A percentile compares a stretch with the other conserved stretches of the same genome.
Evolutionary conservation across 2,888 invertebrate species (phyloP).

Genomic region (Monoplex corrugatus): DNA sequence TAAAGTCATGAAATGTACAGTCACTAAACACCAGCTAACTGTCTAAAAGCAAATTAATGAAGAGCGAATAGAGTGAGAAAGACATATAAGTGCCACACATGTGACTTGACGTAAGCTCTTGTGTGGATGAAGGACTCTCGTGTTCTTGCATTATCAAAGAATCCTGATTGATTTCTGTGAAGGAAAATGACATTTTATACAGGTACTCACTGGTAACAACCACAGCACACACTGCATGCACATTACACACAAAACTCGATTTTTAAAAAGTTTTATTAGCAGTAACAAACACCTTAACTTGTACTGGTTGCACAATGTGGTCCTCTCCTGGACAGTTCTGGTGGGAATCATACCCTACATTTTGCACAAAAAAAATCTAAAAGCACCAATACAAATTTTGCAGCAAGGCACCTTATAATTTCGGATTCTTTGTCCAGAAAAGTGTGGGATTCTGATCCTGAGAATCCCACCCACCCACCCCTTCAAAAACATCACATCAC

Average conservation of each 20-base stretch:
- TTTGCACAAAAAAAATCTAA: background rate
- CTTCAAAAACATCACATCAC: background rate
- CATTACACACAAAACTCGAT: background rate
- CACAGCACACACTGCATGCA: background rate
- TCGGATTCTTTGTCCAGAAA: constrained; percentile 3
- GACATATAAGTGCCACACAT: no score
- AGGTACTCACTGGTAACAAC: no score
- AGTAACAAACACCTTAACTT: constrained; percentile 22
- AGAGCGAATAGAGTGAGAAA: no score
- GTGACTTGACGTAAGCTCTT: no score
- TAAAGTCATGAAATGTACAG: no score
- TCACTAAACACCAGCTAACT: no score
- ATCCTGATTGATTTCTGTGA: no score
- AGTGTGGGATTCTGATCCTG: no score
- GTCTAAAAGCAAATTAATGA: no score
- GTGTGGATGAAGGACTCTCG: no score
- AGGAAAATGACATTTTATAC: no score
- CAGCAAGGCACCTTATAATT: constrained; percentile 11
- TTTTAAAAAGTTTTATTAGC: constrained; percentile 18
- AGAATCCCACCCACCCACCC: background rate
- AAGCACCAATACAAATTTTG: background rate
- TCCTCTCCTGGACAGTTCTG: constrained; percentile 16
- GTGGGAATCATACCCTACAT: constrained; percentile 26
- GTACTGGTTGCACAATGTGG: constrained; percentile 41
- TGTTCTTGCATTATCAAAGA: no score